Percentiles rank a stretch among this genome's conserved stretches.
phyloP scores from a whole-genome alignment of 1,140 invertebrate genomes.

The Drosophila orena region DNA sequence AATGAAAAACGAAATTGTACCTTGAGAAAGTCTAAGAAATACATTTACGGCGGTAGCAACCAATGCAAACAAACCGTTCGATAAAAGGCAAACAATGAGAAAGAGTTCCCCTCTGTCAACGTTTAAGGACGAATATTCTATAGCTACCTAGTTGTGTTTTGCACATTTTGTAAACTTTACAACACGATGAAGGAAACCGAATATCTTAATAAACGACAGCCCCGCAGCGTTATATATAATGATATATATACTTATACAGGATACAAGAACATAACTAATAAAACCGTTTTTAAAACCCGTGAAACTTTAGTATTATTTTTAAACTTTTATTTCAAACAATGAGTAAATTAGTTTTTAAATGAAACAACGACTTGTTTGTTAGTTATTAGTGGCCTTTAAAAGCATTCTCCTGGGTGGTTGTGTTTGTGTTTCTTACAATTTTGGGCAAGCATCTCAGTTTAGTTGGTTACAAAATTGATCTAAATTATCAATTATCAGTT shows the following conservation, averaged over 20 bases:
- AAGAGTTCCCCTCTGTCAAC: conserved; percentile 38
- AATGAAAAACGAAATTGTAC: conserved; percentile 62
- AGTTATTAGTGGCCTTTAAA: neutral
- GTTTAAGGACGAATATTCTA: conserved; percentile 43
- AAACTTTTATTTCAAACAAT: conserved; percentile 48
- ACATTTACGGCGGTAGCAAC: conserved; percentile 20
- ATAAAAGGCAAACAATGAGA: conserved; percentile 63
- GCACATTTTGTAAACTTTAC: conserved; percentile 83
- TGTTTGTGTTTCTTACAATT: neutral
- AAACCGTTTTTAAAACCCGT: conserved; percentile 77
- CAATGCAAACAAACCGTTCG: conserved; percentile 29
- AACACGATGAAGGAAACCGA: conserved; percentile 52
- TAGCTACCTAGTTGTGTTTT: conserved; percentile 77
- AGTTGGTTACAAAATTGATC: neutral
- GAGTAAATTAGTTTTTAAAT: conserved; percentile 23
- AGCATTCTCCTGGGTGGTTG: neutral
- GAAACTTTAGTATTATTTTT: conserved; percentile 8
- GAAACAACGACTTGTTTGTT: conserved; percentile 3
- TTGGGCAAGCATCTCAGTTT: neutral
- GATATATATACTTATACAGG: conserved; percentile 54
- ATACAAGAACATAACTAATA: conserved; percentile 72
- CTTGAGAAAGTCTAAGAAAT: conserved; percentile 59
- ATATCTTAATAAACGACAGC: conserved; percentile 44
- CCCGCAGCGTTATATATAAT: conserved; percentile 57
- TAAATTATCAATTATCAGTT: neutral